Percentiles rank a stretch among this genome's conserved stretches.
These are phyloP conservation scores for Rhamnusium bicolor DNA, from an alignment of 2,888 invertebrate species.

Conservation along the genomic window DNA sequence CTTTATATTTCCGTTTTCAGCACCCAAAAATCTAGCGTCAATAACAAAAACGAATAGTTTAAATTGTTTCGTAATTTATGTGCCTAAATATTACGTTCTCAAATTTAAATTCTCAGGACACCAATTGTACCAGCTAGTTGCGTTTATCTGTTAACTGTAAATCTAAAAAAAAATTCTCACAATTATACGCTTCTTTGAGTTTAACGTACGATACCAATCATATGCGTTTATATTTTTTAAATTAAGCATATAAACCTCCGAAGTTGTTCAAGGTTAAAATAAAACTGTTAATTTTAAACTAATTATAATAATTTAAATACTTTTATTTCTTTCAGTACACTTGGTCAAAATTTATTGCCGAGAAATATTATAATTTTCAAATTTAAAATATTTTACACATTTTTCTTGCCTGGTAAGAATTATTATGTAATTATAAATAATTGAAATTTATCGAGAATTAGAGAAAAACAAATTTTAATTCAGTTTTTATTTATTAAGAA, in stretches of 20 bases:
- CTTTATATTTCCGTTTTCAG: too few species aligned
- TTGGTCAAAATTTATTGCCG: neutral
- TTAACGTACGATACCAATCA: neutral
- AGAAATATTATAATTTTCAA: neutral
- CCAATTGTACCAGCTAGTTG: too few species aligned
- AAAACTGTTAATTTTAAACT: neutral
- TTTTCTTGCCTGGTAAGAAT: neutral
- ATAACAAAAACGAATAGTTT: too few species aligned
- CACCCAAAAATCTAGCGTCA: too few species aligned
- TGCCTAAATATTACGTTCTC: too few species aligned
- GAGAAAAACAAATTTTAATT: neutral
- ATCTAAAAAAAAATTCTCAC: too few species aligned
- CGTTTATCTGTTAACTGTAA: too few species aligned
- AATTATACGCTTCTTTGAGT: neutral
- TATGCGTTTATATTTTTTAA: neutral
- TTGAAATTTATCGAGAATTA: neutral
- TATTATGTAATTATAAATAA: neutral
- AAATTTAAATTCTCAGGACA: too few species aligned
- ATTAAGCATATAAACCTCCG: neutral
- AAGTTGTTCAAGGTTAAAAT: slow-evolving; percentile 5
- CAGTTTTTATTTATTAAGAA: slow-evolving; percentile 2
- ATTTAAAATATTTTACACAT: neutral
- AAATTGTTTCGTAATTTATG: too few species aligned
- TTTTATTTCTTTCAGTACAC: neutral
- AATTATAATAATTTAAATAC: neutral